Evolutionary conservation across 1,140 invertebrate genomes (phyloP).

Genomic region (Sminthurides bifidus): DNA sequence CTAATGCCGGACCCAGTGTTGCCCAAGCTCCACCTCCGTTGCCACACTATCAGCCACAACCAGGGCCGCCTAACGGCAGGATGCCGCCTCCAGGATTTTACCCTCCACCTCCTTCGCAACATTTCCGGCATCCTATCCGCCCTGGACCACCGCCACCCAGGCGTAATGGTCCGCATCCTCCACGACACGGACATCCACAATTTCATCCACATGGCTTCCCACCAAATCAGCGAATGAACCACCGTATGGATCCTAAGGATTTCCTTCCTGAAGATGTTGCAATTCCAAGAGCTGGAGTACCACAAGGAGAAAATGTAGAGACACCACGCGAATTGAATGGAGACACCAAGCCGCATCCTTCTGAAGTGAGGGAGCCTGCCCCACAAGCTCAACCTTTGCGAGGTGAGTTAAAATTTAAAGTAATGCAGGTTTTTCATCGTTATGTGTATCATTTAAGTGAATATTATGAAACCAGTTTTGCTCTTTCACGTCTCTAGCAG

Average conservation of each 20-base stretch:
- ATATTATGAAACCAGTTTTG: too few species aligned
- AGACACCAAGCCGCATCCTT: not conserved
- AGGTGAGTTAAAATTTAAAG: too few species aligned
- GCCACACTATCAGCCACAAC: not conserved
- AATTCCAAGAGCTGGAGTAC: constrained; percentile 6
- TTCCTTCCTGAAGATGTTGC: not conserved
- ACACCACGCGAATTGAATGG: not conserved
- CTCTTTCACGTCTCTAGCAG: too few species aligned
- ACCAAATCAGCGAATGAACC: constrained; percentile 1
- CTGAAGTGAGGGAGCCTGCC: not conserved
- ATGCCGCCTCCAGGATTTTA: constrained; percentile 11
- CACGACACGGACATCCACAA: not conserved
- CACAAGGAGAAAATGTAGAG: too few species aligned
- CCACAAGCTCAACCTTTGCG: constrained; percentile 7
- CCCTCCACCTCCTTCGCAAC: constrained; percentile 8
- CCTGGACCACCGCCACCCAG: constrained; percentile 6
- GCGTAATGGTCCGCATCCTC: not conserved
- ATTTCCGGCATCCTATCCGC: not conserved
- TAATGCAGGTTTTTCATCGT: too few species aligned
- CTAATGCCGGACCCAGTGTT: not conserved
- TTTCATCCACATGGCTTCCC: constrained; percentile 3
- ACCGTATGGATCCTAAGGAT: constrained; percentile 1
- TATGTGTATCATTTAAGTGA: too few species aligned
- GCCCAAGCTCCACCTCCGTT: not conserved
- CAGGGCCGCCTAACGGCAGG: constrained; percentile 3